Percentiles rank a stretch among this genome's conserved stretches.
Evolutionary conservation across 2,797 vertebrate species (phyloP).

Genomic region (Apodemus agrarius): DNA sequence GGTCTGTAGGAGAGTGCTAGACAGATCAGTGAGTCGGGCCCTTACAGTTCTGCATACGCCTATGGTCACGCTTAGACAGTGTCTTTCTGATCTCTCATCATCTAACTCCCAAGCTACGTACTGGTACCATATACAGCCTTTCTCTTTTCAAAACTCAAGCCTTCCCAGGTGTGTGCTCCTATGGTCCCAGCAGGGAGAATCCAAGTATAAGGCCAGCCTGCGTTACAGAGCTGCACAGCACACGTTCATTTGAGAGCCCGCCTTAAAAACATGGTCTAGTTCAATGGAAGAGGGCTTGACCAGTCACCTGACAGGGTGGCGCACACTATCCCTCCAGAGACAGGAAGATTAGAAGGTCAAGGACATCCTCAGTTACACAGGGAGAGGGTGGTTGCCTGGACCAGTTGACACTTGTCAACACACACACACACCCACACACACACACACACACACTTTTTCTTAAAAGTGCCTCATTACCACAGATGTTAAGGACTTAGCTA

Average conservation of each 20-base stretch:
- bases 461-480: conserved; percentile 12
- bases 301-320: background rate
- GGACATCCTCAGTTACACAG: background rate
- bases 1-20: background rate
- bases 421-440: too few species aligned
- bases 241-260: background rate
- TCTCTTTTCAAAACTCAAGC: conserved; percentile 13
- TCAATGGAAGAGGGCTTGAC: background rate
- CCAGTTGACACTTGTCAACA: background rate
- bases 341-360: background rate
- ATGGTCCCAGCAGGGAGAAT: background rate
- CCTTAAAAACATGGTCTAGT: background rate
- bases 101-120: background rate
- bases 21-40: too few species aligned
- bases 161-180: background rate
- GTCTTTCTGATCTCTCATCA: background rate
- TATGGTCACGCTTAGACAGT: background rate
- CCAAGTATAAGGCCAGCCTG: background rate
- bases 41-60: background rate
- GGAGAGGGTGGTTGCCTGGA: background rate
- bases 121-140: background rate
- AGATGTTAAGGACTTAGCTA: background rate
- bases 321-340: background rate
- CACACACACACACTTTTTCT: background rate
- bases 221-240: background rate